Conservation (phyloP, 2,888 invertebrate genomes). For the Chrysolina haemoptera region DNA sequence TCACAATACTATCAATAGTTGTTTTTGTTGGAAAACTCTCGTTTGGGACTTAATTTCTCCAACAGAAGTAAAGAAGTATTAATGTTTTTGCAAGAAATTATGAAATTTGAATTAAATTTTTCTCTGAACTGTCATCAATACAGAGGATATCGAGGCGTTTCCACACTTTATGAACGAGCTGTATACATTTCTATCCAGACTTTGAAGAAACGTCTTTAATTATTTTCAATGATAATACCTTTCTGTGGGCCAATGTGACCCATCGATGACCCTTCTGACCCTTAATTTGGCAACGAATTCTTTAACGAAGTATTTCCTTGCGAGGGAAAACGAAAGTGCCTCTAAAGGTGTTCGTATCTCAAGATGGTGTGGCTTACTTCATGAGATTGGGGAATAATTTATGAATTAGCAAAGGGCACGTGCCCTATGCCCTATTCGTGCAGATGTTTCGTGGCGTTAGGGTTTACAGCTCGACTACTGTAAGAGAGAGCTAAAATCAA, state of each 20-base stretch:
- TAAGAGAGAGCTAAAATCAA: slow-evolving; percentile 14
- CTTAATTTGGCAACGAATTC: slow-evolving; percentile 6
- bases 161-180: too few relatives aligned
- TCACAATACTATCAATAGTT: too few relatives aligned
- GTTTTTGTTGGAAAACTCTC: too few relatives aligned
- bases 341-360: slow-evolving; percentile 26
- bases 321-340: slow-evolving; percentile 26
- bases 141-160: too few relatives aligned
- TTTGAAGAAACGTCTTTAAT: too few relatives aligned
- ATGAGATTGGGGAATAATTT: slow-evolving; percentile 27
- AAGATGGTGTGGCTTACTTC: slow-evolving; percentile 32
- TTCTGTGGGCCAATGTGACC: background rate
- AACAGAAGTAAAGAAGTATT: too few relatives aligned
- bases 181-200: too few relatives aligned
- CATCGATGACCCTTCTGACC: background rate
- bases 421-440: slow-evolving; percentile 38
- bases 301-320: slow-evolving; percentile 12
- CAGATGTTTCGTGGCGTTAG: slow-evolving; percentile 40
- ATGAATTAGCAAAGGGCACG: slow-evolving; percentile 39
- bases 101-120: too few relatives aligned
- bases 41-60: too few relatives aligned
- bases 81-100: too few relatives aligned
- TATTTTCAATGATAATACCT: too few relatives aligned
- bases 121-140: too few relatives aligned
- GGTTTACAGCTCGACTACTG: slow-evolving; percentile 33